Percentiles rank a stretch among this genome's conserved stretches.
Evolutionary conservation across 2,113 vertebrate genomes (phyloP).

Genomic region (Ceuthmochares aereus): DNA sequence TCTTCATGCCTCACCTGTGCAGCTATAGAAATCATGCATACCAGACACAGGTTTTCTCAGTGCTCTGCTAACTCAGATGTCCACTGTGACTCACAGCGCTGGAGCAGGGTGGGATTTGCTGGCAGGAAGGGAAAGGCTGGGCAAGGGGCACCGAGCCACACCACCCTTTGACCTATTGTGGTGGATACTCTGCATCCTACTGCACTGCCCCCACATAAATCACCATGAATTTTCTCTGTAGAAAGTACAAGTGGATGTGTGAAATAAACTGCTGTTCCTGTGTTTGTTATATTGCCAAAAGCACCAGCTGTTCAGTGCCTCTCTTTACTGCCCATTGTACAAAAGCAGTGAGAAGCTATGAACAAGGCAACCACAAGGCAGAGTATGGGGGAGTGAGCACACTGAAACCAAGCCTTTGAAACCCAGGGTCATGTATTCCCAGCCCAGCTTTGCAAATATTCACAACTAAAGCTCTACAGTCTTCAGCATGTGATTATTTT

Average conservation of each 20-base stretch:
- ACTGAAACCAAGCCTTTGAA: background rate
- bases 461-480: background rate
- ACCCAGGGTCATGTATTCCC: background rate
- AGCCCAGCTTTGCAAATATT: background rate
- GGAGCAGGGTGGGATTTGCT: background rate
- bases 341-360: background rate
- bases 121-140: background rate
- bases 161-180: background rate
- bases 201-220: background rate
- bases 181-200: background rate
- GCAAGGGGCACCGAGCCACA: background rate
- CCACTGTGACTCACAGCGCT: accelerated
- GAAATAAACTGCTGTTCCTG: background rate
- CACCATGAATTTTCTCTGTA: background rate
- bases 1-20: background rate
- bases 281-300: background rate
- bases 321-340: accelerated
- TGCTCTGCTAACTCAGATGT: background rate
- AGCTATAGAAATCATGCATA: accelerated
- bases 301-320: background rate
- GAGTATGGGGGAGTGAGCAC: background rate
- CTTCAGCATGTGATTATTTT: background rate
- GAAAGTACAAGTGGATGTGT: background rate
- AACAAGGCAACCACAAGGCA: background rate
- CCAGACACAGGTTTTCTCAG: background rate